Percentiles rank a stretch among this genome's conserved stretches.
phyloP scores from a whole-genome alignment of 2,888 invertebrate species.

The Trachelus tabidus region DNA sequence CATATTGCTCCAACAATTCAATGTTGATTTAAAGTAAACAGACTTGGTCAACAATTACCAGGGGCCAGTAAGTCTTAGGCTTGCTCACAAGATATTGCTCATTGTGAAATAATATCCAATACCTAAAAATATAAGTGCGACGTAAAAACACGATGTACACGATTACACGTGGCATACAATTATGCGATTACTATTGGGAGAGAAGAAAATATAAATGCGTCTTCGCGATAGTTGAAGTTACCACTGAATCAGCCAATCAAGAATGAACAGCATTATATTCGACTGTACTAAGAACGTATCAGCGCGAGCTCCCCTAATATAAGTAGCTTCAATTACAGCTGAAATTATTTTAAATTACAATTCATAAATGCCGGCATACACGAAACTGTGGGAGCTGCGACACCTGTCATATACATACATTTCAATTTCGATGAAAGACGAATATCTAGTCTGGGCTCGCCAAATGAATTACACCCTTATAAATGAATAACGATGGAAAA shows the following conservation, averaged over 20 bases:
- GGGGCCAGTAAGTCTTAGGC: neutral
- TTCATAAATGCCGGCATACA: neutral
- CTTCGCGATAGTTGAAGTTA: neutral
- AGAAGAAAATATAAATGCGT: neutral
- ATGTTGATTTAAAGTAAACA: neutral
- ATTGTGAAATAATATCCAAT: neutral
- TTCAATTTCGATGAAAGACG: neutral
- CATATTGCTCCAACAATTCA: neutral
- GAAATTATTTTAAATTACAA: slow-evolving; percentile 3
- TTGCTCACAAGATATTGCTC: neutral
- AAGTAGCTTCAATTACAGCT: neutral
- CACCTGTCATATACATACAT: neutral
- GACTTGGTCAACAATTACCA: neutral
- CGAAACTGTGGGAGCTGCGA: neutral
- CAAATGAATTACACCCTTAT: neutral
- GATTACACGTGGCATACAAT: neutral
- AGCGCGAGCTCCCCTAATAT: neutral
- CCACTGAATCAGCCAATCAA: neutral
- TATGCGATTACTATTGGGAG: neutral
- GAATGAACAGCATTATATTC: neutral
- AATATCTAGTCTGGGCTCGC: neutral
- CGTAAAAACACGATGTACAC: neutral
- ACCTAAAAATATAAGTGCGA: neutral
- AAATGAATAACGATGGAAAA: neutral
- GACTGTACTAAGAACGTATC: neutral